phyloP scores from a whole-genome alignment of 2,113 vertebrate genomes.

The Actenoides hombroni region DNA sequence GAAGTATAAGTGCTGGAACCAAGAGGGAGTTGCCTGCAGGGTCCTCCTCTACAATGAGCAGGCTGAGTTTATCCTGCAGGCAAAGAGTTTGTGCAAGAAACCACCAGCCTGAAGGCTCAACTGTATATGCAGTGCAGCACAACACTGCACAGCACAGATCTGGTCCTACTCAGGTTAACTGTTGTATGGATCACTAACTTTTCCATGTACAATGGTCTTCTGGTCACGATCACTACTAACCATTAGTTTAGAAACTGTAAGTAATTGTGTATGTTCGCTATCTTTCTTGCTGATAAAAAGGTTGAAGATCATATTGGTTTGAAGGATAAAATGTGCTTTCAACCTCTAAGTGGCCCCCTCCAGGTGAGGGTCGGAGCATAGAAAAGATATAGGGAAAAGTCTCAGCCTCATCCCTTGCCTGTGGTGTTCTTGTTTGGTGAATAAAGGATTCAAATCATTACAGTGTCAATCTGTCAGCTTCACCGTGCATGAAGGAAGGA shows the following conservation, averaged over 20 bases:
- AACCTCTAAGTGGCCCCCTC: background rate
- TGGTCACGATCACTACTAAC: background rate
- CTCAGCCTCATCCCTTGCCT: background rate
- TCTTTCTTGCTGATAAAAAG: background rate
- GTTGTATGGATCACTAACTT: background rate
- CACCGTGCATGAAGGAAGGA: background rate
- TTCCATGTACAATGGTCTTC: background rate
- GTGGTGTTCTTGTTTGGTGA: background rate
- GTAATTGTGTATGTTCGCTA: background rate
- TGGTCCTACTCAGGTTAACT: background rate
- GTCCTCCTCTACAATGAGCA: background rate
- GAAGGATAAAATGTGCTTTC: background rate
- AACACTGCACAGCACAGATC: background rate
- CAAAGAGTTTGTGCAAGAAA: background rate
- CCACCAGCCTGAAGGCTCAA: background rate
- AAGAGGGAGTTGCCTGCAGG: background rate
- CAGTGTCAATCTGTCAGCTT: background rate
- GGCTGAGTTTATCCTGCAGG: background rate
- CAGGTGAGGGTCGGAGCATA: background rate
- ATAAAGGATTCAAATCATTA: background rate
- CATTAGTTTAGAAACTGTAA: background rate
- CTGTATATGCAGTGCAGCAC: rapidly evolving
- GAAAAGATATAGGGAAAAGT: background rate
- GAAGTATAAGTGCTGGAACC: background rate
- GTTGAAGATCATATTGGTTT: background rate